These are phyloP conservation scores for Epizoanthus ramosus DNA, from an alignment of 92 coral and sea anemone genomes.

Conservation along the genomic window DNA sequence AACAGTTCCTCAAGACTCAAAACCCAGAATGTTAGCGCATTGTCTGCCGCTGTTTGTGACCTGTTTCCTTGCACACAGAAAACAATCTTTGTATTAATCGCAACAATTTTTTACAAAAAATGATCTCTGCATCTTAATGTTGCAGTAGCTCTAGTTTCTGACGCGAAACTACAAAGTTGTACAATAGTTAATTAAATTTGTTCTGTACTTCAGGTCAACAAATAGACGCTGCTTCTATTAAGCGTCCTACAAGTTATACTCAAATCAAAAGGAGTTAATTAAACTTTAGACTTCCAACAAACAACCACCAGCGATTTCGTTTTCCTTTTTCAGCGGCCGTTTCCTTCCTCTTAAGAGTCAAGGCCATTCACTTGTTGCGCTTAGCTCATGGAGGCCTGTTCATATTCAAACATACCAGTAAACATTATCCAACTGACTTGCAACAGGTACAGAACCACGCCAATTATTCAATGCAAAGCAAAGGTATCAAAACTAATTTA, in stretches of 20 bases:
- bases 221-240: constrained; percentile 14
- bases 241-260: constrained; percentile 2
- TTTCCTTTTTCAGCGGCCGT: neutral
- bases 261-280: neutral
- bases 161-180: neutral
- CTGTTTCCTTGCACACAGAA: too few relatives aligned
- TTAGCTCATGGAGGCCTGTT: neutral
- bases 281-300: neutral
- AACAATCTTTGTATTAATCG: too few relatives aligned
- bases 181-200: neutral
- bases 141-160: too few relatives aligned
- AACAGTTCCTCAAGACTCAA: too few relatives aligned
- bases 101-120: too few relatives aligned
- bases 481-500: neutral
- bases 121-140: too few relatives aligned
- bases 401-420: neutral
- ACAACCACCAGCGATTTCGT: neutral
- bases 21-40: too few relatives aligned
- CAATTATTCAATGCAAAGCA: neutral
- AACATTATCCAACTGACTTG: neutral
- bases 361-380: too few relatives aligned
- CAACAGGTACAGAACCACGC: neutral
- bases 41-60: too few relatives aligned
- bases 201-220: constrained; percentile 17
- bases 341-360: neutral